Evolutionary conservation across 2,888 invertebrate genomes (phyloP).

Genomic region (Drosophila fulvimacula): DNA sequence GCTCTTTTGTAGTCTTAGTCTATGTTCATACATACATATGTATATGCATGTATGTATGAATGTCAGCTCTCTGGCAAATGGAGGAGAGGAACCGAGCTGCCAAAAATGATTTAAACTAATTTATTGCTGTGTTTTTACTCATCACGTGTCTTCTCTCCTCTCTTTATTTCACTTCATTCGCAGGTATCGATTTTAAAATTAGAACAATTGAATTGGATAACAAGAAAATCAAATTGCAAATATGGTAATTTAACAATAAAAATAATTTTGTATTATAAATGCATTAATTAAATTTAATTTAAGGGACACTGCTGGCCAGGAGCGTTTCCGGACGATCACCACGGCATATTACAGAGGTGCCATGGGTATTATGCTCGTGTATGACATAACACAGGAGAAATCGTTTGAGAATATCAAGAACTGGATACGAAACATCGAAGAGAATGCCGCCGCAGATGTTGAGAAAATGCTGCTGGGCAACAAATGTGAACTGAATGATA

Average conservation of each 20-base stretch:
- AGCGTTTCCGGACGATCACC: slow-evolving; percentile 99
- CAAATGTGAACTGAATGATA: slow-evolving; percentile 98
- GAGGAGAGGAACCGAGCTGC: slow-evolving; percentile 21
- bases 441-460: slow-evolving; percentile 99
- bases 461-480: slow-evolving; percentile 99
- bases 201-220: slow-evolving; percentile 99
- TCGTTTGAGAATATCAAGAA: slow-evolving; percentile 99
- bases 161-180: slow-evolving; percentile 75
- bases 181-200: slow-evolving; percentile 99
- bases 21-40: slow-evolving; percentile 8
- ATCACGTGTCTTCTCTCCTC: slow-evolving; percentile 49
- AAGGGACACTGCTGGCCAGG: slow-evolving; percentile 99
- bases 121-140: slow-evolving; percentile 32
- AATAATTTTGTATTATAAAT: not conserved
- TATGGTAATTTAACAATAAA: slow-evolving; percentile 90
- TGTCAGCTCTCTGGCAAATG: slow-evolving; percentile 1
- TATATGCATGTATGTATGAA: slow-evolving; percentile 2
- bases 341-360: slow-evolving; percentile 99
- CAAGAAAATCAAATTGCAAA: slow-evolving; percentile 99
- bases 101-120: slow-evolving; percentile 46
- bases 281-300: not conserved
- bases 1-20: slow-evolving; percentile 19
- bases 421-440: slow-evolving; percentile 99
- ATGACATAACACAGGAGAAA: slow-evolving; percentile 99
- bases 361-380: slow-evolving; percentile 99